Evolutionary conservation across 2,797 vertebrate genomes (phyloP), one percentile per base, ranked within the genome.

Genomic region (Lagocephalus sceleratus): DNA sequence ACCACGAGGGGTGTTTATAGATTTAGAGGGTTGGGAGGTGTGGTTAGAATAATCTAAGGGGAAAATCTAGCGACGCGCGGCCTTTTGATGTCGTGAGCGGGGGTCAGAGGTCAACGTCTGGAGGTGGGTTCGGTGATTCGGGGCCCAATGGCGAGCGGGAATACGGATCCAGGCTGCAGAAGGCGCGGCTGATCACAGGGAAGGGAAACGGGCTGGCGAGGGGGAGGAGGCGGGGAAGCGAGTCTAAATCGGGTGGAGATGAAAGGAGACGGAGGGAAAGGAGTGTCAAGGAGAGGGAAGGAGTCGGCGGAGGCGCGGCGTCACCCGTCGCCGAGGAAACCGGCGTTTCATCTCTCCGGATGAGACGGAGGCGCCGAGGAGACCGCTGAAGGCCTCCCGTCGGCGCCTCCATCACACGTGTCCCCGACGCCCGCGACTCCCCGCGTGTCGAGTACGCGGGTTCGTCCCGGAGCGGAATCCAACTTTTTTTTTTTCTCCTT

Each of bases 91-190:
- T 2, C 29, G 23, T 7, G 23, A n/a, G n/a, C n/a, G n/a, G n/a
- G n/a, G n/a, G n/a, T n/a, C n/a, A n/a, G n/a, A n/a, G 54, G 63
- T 49, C 62, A 20, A 60, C 52, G 63, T 48, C 63, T 50, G 56
- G 57, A 70, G 59, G 57, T 51, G 56, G 60, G 51, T 66, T 60
- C 62, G 77, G 63, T 58, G 63, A 53, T 49, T 42, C 54, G 62
- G 63, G 64, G 64, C 47, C 20, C 40, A 57, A 54, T 56, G 58
- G 63, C 63, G 12, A 25, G 54, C 61, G 63, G 42, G 78, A 77
- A 76, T 78, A 68, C 77, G 74, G 72, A 87, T 70, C 65, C 57
- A 20, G 51, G 64, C 74, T 71, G 68, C 71, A 67, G 69, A 75
- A 68, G 46, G 70, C 62, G 57, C 62, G 63, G 51, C 73, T 76